These are phyloP conservation scores for Australoheros facetus DNA, from an alignment of 2,797 vertebrate genomes.

Conservation along the genomic window DNA sequence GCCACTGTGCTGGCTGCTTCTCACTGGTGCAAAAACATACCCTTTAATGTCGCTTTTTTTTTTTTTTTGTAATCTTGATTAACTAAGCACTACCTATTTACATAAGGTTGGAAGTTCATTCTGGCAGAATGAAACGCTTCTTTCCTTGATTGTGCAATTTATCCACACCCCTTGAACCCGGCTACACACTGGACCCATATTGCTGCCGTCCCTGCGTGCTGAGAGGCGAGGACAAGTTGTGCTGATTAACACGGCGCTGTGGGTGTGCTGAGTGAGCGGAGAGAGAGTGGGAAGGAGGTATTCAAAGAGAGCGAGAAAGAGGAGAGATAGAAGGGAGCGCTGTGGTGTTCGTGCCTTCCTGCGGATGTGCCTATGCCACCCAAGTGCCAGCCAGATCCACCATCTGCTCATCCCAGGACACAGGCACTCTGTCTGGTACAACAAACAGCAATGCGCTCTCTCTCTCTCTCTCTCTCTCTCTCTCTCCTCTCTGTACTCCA, in stretches of 20 bases:
- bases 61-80: constrained; percentile 31
- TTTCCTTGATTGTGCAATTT: constrained; percentile 47
- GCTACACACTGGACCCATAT: constrained; percentile 20
- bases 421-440: constrained; percentile 69
- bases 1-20: constrained; percentile 25
- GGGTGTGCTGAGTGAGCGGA: constrained; percentile 41
- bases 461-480: constrained; percentile 19
- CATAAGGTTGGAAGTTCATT: constrained; percentile 40
- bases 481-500: constrained; percentile 8
- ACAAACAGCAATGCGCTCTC: constrained; percentile 47
- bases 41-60: constrained; percentile 14
- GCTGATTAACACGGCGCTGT: constrained; percentile 58
- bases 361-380: constrained; percentile 71
- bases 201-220: constrained; percentile 39
- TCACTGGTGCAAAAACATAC: constrained; percentile 20
- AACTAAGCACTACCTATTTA: constrained; percentile 22
- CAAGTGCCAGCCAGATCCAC: constrained; percentile 74
- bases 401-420: constrained; percentile 81
- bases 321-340: constrained; percentile 16
- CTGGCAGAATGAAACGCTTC: constrained; percentile 11
- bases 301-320: constrained; percentile 33
- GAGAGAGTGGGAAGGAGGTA: constrained; percentile 44
- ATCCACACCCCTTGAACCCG: constrained; percentile 30
- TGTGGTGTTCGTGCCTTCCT: constrained; percentile 70
- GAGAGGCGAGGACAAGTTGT: constrained; percentile 65